A percentile compares a stretch with the other conserved stretches of the same genome.
phyloP scores from a whole-genome alignment of 2,113 vertebrate species.

The Sander lucioperca region DNA sequence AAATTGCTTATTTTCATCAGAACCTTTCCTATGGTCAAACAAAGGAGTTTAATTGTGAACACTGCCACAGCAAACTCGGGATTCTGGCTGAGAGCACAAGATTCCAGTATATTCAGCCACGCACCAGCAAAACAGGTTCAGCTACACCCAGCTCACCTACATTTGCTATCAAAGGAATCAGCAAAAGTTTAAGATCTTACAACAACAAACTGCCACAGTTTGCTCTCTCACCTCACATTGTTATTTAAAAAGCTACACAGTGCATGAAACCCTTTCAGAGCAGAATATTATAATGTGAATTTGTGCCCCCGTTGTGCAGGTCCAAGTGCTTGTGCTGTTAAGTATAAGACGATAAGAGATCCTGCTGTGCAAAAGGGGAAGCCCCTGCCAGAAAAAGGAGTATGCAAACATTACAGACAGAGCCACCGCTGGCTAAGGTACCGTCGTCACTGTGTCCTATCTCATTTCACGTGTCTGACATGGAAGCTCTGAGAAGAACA shows the following conservation, averaged over 20 bases:
- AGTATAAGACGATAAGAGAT: slow-evolving; percentile 73
- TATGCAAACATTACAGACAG: slow-evolving; percentile 86
- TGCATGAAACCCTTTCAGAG: neutral
- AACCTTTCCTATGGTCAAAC: slow-evolving; percentile 83
- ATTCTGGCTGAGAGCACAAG: slow-evolving; percentile 81
- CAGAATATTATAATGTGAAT: neutral
- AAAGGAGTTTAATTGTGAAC: slow-evolving; percentile 83
- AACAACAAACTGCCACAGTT: slow-evolving; percentile 8
- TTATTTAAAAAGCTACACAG: neutral
- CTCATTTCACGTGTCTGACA: neutral
- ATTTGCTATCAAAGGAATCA: slow-evolving; percentile 24
- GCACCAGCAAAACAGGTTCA: slow-evolving; percentile 75
- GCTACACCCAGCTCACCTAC: slow-evolving; percentile 26
- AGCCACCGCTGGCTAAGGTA: slow-evolving; percentile 89
- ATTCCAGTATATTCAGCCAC: slow-evolving; percentile 83
- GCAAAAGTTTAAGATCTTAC: slow-evolving; percentile 6
- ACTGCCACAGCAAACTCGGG: slow-evolving; percentile 85
- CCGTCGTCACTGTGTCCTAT: too few species aligned
- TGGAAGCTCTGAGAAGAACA: neutral
- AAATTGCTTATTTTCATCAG: slow-evolving; percentile 50
- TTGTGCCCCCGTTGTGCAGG: slow-evolving; percentile 54
- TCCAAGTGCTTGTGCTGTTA: slow-evolving; percentile 35
- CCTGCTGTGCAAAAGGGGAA: slow-evolving; percentile 86
- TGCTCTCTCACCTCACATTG: neutral
- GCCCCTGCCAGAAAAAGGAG: slow-evolving; percentile 84